Evolutionary conservation across 2,888 invertebrate genomes (phyloP), one percentile per base, ranked within the genome.

Genomic region (Conus canariensis): DNA sequence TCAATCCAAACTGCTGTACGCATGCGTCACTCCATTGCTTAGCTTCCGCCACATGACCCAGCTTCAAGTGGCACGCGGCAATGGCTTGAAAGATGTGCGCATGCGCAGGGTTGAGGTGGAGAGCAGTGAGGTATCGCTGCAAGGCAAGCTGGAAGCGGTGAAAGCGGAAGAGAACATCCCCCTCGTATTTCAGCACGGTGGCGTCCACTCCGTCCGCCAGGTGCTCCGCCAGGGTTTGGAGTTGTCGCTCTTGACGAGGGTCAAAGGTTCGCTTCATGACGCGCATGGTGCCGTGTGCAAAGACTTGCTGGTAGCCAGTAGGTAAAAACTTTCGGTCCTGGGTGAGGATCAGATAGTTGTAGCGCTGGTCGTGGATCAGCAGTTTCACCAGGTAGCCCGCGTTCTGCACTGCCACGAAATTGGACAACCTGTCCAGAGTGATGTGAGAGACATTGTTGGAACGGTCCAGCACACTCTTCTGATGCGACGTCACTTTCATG

Each of bases 141-240:
- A 91, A 90, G 6, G 94, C 94, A 59, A 92, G 87, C 2, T 90
- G 74, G 74, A 93, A 93, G 30, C 90, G 87, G 14, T 94, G 94
- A 80, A 92, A 94, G 56, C 93, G 92, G 67, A 93, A 90, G 59
- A 95, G 87, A 93, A 94, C 94, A 59, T 93, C 92, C 0, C 93
- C 94, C 89, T 95, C 95, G 82, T 94, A 94, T 45, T 93, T 93
- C 59, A 95, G 82, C n/a, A 95, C 86, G 6, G 94, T 95, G 59
- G 94, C 91, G 90, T 95, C 95, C 19, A 90, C 89, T 25, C 93
- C 93, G 25, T 93, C 60, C 9, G 94, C 91, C 25, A 94, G 92
- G 1, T 74, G 89, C 10, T 88, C 89, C 0, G 92, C 92, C 25
- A 91, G 86, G 8, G 85, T 82, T 56, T 12, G 58, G 60, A 95